Base-by-base conservation (phyloP, 2,113 vertebrate species). In the Dicentrarchus labrax region DNA sequence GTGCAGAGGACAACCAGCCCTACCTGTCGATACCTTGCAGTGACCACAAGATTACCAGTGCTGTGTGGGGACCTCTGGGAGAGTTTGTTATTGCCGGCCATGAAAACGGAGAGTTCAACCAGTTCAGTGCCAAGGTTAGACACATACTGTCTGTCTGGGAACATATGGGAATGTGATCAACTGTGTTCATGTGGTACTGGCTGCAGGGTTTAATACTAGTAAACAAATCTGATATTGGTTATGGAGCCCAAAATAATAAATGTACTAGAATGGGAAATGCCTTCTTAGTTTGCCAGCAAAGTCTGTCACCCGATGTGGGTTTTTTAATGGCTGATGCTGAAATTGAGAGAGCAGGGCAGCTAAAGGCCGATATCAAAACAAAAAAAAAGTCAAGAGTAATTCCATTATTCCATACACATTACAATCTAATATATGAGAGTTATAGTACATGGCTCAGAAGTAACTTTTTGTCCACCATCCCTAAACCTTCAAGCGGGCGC, bases 21-120 rank as follows among this genome's bases (percentile, higher is more conserved):
- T 99, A 99, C 92, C 94, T 96, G 94, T 97, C 97, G 8, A 91
- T 99, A 9, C 97, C 97, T 9, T 99, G 97, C 94, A 98, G 86
- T 0, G 98, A 99, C 0, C 96, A 96, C 19, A 99, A 99, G 92
- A 97, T 99, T 92, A 99, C 98, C 11, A 99, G 98, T 21, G 98
- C 98, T 0, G 97, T 99, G 41, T 99, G 98, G 98, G 98, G 98
- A 0, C 97, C 98, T 0, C 94, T 99, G 41, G 98, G 98, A 13
- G 98, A 99, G 73, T 98, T 96, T 88, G 97, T 99, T 89, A 98
- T 97, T 0, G 97, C 97, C 0, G 98, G 98, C 2, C 98, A 99
- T 0, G 98, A 99, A 89, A 99, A 94, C 0, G 98, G 98, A 36
- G 98, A 99, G 94, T 95, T 99, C 78, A 97, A 98, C 94, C 98